Conservation (phyloP, 1,140 invertebrate species). For the Drosophila persimilis region DNA sequence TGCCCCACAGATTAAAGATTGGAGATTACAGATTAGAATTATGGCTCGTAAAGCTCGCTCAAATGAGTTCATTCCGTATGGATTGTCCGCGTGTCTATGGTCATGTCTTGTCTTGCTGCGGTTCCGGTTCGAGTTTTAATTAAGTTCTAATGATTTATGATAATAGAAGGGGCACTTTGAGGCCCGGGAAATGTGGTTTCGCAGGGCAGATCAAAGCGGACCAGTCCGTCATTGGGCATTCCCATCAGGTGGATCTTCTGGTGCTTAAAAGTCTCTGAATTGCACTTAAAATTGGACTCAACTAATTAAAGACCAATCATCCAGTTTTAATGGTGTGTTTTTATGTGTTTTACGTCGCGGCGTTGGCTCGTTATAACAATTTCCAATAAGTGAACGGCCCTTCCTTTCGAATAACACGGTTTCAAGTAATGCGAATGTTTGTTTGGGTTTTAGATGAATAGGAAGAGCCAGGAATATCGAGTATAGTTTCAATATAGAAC, state of each 20-base stretch:
- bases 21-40: constrained; percentile 77
- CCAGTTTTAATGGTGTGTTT: not conserved
- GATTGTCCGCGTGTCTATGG: constrained; percentile 16
- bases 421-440: too few relatives aligned
- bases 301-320: constrained; percentile 4
- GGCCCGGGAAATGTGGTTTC: not conserved
- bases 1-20: constrained; percentile 67
- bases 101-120: constrained; percentile 34
- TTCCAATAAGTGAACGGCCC: too few relatives aligned
- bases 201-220: constrained; percentile 20
- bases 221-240: not conserved
- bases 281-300: constrained; percentile 19
- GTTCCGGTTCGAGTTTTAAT: constrained; percentile 67
- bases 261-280: constrained; percentile 9
- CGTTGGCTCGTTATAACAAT: not conserved
- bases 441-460: too few relatives aligned
- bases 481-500: too few relatives aligned
- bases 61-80: constrained; percentile 59
- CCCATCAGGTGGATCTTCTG: too few relatives aligned
- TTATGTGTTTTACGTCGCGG: not conserved
- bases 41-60: constrained; percentile 58
- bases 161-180: constrained; percentile 35
- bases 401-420: too few relatives aligned
- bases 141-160: constrained; percentile 67
- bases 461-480: too few relatives aligned